These are phyloP conservation scores for Blastomussa wellsi DNA, from an alignment of 92 coral and sea anemone genomes.

Conservation along the genomic window DNA sequence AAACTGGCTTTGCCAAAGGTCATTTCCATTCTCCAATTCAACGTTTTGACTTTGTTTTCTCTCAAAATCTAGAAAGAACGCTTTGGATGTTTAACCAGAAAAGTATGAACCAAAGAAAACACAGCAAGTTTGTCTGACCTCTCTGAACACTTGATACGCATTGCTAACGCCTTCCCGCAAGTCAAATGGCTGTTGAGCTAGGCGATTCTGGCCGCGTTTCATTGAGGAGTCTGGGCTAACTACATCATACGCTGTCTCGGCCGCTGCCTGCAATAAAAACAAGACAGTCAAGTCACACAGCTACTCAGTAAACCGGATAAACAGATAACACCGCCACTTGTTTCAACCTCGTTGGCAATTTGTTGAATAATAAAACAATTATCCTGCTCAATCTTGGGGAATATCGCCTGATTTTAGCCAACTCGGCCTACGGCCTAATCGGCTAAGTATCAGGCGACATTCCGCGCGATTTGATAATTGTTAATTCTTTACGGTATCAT, in stretches of 20 bases:
- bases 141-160: constrained; percentile 95
- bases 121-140: constrained; percentile 52
- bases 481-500: too few relatives aligned
- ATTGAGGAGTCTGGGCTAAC: constrained; percentile 89
- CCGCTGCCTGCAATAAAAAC: constrained; percentile 74
- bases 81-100: not conserved
- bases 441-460: too few relatives aligned
- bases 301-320: not conserved
- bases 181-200: constrained; percentile 94
- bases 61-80: not conserved
- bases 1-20: not conserved
- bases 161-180: constrained; percentile 95
- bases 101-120: not conserved
- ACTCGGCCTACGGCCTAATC: too few relatives aligned
- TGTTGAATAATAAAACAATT: too few relatives aligned
- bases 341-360: not conserved
- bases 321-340: not conserved
- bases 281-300: not conserved
- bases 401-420: too few relatives aligned
- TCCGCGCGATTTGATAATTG: too few relatives aligned
- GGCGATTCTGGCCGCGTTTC: constrained; percentile 85
- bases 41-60: not conserved
- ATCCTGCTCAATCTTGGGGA: too few relatives aligned
- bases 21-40: not conserved
- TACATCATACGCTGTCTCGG: constrained; percentile 97